Evolutionary conservation across 2,888 invertebrate species (phyloP), one percentile per base, ranked within the genome.

Genomic region (Melinaea menophilus): DNA sequence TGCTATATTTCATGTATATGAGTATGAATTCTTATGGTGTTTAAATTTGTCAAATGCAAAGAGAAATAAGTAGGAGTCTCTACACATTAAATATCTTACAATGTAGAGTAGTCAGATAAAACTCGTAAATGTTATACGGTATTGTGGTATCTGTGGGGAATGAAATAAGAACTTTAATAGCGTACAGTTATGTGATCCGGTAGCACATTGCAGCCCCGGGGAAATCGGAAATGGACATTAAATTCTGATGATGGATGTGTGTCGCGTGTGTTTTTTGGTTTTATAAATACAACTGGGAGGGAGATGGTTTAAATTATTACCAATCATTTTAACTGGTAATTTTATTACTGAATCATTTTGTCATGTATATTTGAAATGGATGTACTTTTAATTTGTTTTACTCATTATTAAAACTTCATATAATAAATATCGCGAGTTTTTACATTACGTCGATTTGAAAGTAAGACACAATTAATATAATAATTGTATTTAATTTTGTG

Each of bases 41-140:
- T 78, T 76, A 79, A 79, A 82, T 85, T 80, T 81, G 82, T 84
- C 80, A 81, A 82, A 73, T 81, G 77, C 77, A 80, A 79, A 81
- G 59, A 78, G 79, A 76, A 81, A 81, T 84, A 81, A 82, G 80
- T 69, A 75, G 79, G 72, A 74, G 78, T 72, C 80, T 75, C 9
- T 41, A 80, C 72, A 76, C 81, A 84, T 84, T 85, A 83, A 86
- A 86, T 85, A 85, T 85, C 85, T 82, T 75, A 80, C 75, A 76
- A 71, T 69, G 74, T 75, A 72, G 12, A 56, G 48, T 46, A n/a
- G 37, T 46, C 46, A 34, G 37, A 51, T 37, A 34, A 22, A 58
- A 54, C 22, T 3, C 4, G 2, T n/a, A 45, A 58, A 56, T 31
- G 12, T 33, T 35, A 47, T 55, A 54, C 45, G 31, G 47, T 5